phyloP scores from a whole-genome alignment of 2,113 vertebrate genomes.

The Halichoeres trimaculatus region DNA sequence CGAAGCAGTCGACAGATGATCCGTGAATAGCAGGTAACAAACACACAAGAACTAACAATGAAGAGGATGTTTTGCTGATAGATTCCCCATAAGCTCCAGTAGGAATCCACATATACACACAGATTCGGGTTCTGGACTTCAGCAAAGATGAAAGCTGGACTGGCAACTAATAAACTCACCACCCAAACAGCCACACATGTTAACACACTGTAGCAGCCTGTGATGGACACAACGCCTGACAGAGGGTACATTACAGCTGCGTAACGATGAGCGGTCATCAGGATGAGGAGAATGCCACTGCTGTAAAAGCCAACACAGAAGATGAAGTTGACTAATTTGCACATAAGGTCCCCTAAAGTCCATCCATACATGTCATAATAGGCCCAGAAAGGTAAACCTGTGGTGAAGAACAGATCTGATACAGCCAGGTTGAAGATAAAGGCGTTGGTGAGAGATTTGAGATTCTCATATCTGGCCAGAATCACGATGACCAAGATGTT shows the following conservation, averaged over 20 bases:
- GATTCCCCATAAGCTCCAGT: slow-evolving; percentile 70
- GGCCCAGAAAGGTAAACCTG: slow-evolving; percentile 88
- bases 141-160: slow-evolving; percentile 82
- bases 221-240: slow-evolving; percentile 79
- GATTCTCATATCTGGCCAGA: slow-evolving; percentile 88
- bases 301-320: slow-evolving; percentile 92
- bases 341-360: slow-evolving; percentile 85
- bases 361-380: slow-evolving; percentile 80
- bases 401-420: slow-evolving; percentile 90
- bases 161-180: slow-evolving; percentile 78
- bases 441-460: slow-evolving; percentile 88
- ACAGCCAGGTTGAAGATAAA: slow-evolving; percentile 92
- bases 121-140: background rate
- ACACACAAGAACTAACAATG: slow-evolving; percentile 80
- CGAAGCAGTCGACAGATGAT: slow-evolving; percentile 86
- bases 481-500: slow-evolving; percentile 90
- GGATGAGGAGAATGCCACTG: slow-evolving; percentile 88
- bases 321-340: slow-evolving; percentile 84
- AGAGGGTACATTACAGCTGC: slow-evolving; percentile 87
- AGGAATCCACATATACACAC: slow-evolving; percentile 71
- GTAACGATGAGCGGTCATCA: slow-evolving; percentile 90
- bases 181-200: slow-evolving; percentile 82
- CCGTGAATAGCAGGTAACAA: slow-evolving; percentile 87
- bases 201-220: slow-evolving; percentile 62
- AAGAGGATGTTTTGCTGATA: slow-evolving; percentile 89